A percentile compares a stretch with the other conserved stretches of the same genome.
These are phyloP conservation scores for Aplidium turbinatum DNA, from an alignment of 23 tunicate species.

Conservation along the genomic window DNA sequence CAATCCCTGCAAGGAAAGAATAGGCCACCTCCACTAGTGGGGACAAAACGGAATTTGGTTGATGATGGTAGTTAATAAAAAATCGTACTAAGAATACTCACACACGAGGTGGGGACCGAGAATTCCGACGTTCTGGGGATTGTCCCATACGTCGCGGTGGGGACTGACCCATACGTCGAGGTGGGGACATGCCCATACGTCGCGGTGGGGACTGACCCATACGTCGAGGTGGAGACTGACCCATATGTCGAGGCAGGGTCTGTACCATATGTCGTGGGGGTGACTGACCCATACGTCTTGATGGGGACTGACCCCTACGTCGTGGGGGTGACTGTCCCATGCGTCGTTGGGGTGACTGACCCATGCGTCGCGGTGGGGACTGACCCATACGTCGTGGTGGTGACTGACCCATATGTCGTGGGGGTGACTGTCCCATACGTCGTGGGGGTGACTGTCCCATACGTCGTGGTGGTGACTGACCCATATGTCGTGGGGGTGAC, in stretches of 20 bases:
- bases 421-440: neutral
- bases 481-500: neutral
- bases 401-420: neutral
- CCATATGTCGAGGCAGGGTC: neutral
- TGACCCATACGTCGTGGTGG: neutral
- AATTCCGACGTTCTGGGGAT: constrained; percentile 1
- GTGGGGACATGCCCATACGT: neutral
- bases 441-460: neutral
- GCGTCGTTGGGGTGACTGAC: neutral
- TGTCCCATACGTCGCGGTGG: neutral
- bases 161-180: neutral
- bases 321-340: neutral
- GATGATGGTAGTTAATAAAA: too few relatives aligned
- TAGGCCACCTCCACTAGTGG: too few relatives aligned
- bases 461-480: neutral
- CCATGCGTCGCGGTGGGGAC: neutral
- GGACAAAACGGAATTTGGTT: too few relatives aligned
- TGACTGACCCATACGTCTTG: neutral
- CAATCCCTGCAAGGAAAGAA: too few relatives aligned
- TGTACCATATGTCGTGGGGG: neutral
- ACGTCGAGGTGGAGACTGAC: neutral
- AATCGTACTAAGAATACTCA: too few relatives aligned
- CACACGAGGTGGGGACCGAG: too few relatives aligned
- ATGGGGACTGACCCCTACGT: neutral
- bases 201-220: neutral